Base-by-base conservation (phyloP, 1,140 invertebrate species). In the Drosophila pallidifrons region DNA sequence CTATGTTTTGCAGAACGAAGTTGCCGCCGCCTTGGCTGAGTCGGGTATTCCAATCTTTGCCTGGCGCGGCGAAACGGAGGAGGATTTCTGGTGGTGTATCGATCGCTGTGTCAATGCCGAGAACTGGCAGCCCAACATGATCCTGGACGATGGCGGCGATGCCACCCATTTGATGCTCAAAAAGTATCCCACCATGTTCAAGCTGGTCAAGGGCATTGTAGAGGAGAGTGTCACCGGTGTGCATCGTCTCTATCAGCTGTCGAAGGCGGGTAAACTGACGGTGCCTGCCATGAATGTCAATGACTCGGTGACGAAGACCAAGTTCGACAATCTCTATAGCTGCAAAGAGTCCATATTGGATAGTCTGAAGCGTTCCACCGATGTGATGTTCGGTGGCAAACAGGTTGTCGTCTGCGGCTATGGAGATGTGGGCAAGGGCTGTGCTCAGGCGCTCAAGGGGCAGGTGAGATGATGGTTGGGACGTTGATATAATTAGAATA, bases 231-330 rank as follows among this genome's bases (percentile, higher is more conserved):
- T 99, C 11, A 99, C 99, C 0, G 98, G 99, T 46, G 98, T 99
- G 15, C 99, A 99, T 93, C 95, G 98, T 78, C 94, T 99, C 13
- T 99, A 99, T 93, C 98, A 99, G 93, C 94, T 99, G 32, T 98
- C 98, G 13, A 99, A 99, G 93, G 96, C 97, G 25, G 97, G 97
- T 58, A 99, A 99, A 93, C 93, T 99, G 43, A 96, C 96, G 11
- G 98, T 99, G n/a, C 98, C 98, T 1, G 98, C 99, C 1, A 99
- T 99, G 98, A 99, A 99, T 93, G 98, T 99, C 32, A 99, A 99
- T 92, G 98, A 99, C 93, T 99, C 98, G 20, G 98, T 99, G 6
- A 99, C 98, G 0, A 99, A 99, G 94, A 99, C 98, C n/a, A 99
- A 99, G 94, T 99, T 99, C 93, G 98, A 99, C 92, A 99, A 92